Percentiles rank a stretch among this genome's conserved stretches.
Evolutionary conservation across 2,888 invertebrate genomes (phyloP).

Genomic region (Aelia acuminata): DNA sequence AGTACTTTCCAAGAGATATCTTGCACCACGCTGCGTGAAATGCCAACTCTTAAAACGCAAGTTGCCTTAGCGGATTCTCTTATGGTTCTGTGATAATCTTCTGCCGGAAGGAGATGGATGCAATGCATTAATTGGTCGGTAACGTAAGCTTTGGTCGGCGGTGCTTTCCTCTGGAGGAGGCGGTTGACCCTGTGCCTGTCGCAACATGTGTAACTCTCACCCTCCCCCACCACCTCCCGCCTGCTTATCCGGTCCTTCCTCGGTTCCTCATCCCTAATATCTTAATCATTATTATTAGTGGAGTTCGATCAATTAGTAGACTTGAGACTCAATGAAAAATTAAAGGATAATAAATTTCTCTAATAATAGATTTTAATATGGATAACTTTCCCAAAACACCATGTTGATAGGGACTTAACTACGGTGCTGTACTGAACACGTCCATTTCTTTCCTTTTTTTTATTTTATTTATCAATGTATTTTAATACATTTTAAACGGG

Average conservation of each 20-base stretch:
- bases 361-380: too few relatives aligned
- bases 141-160: background rate
- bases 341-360: too few relatives aligned
- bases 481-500: too few relatives aligned
- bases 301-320: too few relatives aligned
- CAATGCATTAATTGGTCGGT: background rate
- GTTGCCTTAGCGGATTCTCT: background rate
- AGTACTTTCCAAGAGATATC: background rate
- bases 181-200: slow-evolving; percentile 25
- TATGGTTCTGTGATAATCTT: background rate
- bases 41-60: slow-evolving; percentile 28
- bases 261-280: background rate
- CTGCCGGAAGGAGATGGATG: background rate
- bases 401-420: too few relatives aligned
- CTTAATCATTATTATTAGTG: background rate
- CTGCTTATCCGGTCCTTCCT: background rate
- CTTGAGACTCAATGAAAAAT: too few relatives aligned
- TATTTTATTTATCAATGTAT: too few relatives aligned
- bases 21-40: slow-evolving; percentile 40
- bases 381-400: too few relatives aligned
- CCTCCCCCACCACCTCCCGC: background rate
- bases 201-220: slow-evolving; percentile 38
- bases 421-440: too few relatives aligned
- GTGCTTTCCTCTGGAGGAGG: background rate
- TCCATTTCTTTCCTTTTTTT: too few relatives aligned